Evolutionary conservation across 2,797 vertebrate genomes (phyloP).

Genomic region (Acanthis flammea): DNA sequence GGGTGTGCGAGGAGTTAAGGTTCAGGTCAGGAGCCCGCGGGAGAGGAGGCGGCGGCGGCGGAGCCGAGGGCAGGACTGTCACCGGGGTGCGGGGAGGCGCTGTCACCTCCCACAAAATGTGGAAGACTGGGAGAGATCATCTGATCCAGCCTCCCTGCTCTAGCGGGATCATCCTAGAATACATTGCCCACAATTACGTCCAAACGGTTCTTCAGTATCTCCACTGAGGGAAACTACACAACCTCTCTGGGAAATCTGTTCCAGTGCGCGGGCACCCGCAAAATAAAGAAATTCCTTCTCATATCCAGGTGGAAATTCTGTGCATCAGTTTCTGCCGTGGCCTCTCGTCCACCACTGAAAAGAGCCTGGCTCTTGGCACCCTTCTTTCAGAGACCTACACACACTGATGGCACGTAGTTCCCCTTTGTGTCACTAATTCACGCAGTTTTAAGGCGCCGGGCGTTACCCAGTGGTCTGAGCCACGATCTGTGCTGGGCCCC

Average conservation of each 20-base stretch:
- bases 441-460: neutral
- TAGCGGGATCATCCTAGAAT: neutral
- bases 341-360: neutral
- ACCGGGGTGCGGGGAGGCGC: too few relatives aligned
- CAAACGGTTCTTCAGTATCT: neutral
- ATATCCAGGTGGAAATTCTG: neutral
- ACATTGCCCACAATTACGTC: neutral
- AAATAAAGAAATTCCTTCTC: neutral
- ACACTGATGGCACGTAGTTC: too few relatives aligned
- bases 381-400: neutral
- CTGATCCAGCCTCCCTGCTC: neutral
- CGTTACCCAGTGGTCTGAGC: neutral
- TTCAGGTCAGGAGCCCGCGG: accelerated
- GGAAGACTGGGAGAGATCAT: neutral
- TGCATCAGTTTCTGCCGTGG: neutral
- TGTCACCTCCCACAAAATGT: neutral
- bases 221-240: neutral
- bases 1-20: too few relatives aligned
- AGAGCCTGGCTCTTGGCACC: neutral
- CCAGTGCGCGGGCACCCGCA: neutral
- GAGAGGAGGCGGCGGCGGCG: neutral
- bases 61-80: neutral
- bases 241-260: neutral
- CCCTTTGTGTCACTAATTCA: neutral
- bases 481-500: too few relatives aligned